Percentiles rank a stretch among this genome's conserved stretches.
Conservation (phyloP, 2,797 vertebrate genomes). For the Anniella stebbinsi region DNA sequence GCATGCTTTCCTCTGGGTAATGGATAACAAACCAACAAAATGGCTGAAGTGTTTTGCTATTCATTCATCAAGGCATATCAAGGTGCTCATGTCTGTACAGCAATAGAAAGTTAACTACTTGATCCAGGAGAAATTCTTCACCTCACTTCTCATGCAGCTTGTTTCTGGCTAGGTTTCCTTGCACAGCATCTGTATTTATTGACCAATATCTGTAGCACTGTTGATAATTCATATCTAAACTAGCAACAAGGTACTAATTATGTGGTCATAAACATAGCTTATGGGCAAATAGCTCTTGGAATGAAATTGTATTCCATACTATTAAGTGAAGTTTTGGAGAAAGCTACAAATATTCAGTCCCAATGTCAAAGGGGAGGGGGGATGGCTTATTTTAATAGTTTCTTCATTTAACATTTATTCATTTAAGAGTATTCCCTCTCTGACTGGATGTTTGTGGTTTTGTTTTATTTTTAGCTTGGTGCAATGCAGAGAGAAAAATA, state of each 20-base stretch:
- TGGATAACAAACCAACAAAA: neutral
- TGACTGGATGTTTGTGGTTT: conserved; percentile 24
- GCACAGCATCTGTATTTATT: neutral
- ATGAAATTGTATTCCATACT: conserved; percentile 53
- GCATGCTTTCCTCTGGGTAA: conserved; percentile 11
- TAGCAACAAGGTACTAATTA: conserved; percentile 63
- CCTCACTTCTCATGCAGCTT: too few relatives aligned
- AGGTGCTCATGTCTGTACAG: neutral
- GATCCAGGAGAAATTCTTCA: neutral
- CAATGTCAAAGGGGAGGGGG: conserved; percentile 28
- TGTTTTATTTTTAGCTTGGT: conserved; percentile 43
- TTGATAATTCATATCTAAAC: conserved; percentile 69
- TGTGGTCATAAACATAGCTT: conserved; percentile 60
- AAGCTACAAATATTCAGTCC: conserved; percentile 52
- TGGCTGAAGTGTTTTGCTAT: neutral
- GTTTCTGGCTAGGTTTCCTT: neutral
- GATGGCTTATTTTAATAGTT: conserved; percentile 72
- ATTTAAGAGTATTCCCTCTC: conserved; percentile 64
- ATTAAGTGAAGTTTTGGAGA: conserved; percentile 55
- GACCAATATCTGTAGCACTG: conserved; percentile 29
- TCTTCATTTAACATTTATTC: conserved; percentile 65
- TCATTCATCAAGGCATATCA: neutral
- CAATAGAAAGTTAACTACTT: neutral
- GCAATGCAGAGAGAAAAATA: conserved; percentile 67
- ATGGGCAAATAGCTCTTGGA: conserved; percentile 60